Evolutionary conservation across 2,888 invertebrate genomes (phyloP).

Genomic region (Eilema caniola): DNA sequence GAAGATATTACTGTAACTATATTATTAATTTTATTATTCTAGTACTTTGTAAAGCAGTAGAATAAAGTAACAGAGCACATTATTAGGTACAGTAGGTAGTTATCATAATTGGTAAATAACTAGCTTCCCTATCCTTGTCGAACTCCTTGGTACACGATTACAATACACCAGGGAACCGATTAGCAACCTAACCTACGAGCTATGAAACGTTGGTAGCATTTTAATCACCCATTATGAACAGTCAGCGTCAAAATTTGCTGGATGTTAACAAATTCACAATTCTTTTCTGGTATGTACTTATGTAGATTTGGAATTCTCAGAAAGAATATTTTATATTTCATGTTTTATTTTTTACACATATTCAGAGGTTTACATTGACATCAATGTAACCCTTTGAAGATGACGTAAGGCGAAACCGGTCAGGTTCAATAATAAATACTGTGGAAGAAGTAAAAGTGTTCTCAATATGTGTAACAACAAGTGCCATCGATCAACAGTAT

Average conservation of each 20-base stretch:
- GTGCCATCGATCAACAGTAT: no score
- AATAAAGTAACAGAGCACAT: not conserved
- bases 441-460: no score
- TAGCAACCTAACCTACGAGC: constrained; percentile 15
- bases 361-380: no score
- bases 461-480: no score
- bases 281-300: no score
- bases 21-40: not conserved
- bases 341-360: no score
- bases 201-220: constrained; percentile 14
- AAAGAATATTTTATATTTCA: not conserved
- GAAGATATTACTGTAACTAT: no score
- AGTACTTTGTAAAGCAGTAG: not conserved
- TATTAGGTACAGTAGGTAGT: constrained; percentile 22
- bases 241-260: not conserved
- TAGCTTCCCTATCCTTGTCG: constrained; percentile 3
- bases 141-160: constrained; percentile 13
- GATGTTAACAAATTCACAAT: not conserved
- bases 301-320: not conserved
- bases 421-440: no score
- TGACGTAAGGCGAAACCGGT: no score
- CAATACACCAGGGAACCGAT: constrained; percentile 24
- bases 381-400: no score
- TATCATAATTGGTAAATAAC: constrained; percentile 19
- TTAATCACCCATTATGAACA: constrained; percentile 6